Evolutionary conservation across 1,140 invertebrate species (phyloP).

Genomic region (Neotoxoptera formosana): DNA sequence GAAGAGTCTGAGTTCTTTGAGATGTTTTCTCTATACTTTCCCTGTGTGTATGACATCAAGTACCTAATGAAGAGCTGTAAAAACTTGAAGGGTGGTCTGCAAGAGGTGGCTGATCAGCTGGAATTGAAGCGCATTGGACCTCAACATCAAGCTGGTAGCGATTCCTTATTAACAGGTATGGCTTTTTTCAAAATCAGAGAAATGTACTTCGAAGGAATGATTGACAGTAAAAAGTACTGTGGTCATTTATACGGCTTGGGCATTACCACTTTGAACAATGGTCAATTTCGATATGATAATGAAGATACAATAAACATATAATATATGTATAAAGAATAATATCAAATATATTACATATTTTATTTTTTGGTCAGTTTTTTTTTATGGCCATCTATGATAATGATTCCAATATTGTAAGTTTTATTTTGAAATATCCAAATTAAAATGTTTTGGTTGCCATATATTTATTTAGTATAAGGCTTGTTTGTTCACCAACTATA

Average conservation of each 20-base stretch:
- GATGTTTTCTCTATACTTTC: slow-evolving; percentile 91
- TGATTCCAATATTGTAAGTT: not conserved
- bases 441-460: not conserved
- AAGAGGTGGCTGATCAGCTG: slow-evolving; percentile 92
- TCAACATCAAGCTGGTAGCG: slow-evolving; percentile 97
- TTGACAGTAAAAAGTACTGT: slow-evolving; percentile 94
- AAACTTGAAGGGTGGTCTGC: slow-evolving; percentile 95
- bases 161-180: slow-evolving; percentile 95
- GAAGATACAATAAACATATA: not conserved
- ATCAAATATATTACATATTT: not conserved
- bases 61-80: slow-evolving; percentile 99
- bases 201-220: slow-evolving; percentile 99
- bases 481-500: not conserved
- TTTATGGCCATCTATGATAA: not conserved
- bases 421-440: not conserved
- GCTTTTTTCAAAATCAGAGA: slow-evolving; percentile 99
- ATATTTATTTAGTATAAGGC: not conserved
- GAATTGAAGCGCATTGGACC: slow-evolving; percentile 91
- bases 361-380: not conserved
- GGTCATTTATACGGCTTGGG: slow-evolving; percentile 94
- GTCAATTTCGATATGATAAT: slow-evolving; percentile 53
- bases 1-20: slow-evolving; percentile 97
- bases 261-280: slow-evolving; percentile 59
- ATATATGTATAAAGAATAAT: not conserved
- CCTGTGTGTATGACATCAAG: slow-evolving; percentile 97